Percentiles rank a stretch among this genome's conserved stretches.
Conservation (phyloP, 2,113 vertebrate species). For the Lasiurus borealis region DNA sequence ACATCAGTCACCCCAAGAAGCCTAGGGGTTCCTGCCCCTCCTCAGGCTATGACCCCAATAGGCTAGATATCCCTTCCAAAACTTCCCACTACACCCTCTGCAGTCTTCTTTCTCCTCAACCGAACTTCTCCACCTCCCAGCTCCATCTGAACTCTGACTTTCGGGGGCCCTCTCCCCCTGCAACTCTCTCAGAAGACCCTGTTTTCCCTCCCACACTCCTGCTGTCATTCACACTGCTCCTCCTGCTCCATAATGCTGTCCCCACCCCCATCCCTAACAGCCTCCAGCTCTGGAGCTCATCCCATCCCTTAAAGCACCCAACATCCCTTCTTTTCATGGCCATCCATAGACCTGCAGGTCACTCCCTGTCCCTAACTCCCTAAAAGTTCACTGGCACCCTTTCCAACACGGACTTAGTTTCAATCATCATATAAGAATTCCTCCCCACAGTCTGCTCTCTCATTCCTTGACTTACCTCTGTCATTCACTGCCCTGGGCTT, state of each 20-base stretch:
- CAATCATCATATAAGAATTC: not conserved
- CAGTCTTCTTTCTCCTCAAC: not conserved
- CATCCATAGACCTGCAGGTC: not conserved
- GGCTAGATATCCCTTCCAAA: not conserved
- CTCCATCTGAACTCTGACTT: not conserved
- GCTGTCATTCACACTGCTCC: not conserved
- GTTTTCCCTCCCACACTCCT: not conserved
- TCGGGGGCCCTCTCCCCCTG: too few species aligned
- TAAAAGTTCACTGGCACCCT: not conserved
- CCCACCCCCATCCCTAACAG: not conserved
- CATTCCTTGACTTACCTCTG: not conserved
- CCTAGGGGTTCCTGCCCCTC: not conserved
- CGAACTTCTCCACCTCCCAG: not conserved
- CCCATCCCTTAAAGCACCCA: not conserved
- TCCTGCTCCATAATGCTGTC: not conserved
- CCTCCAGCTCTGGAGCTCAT: not conserved
- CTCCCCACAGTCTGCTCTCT: not conserved
- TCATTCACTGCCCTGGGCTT: not conserved
- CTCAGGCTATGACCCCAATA: not conserved
- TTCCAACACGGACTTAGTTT: not conserved
- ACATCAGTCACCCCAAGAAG: not conserved
- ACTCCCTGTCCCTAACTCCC: not conserved
- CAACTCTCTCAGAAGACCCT: not conserved
- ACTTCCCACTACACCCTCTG: not conserved
- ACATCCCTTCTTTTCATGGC: not conserved